phyloP scores from a whole-genome alignment of 2,888 invertebrate genomes.

The Lomographa bimaculata region DNA sequence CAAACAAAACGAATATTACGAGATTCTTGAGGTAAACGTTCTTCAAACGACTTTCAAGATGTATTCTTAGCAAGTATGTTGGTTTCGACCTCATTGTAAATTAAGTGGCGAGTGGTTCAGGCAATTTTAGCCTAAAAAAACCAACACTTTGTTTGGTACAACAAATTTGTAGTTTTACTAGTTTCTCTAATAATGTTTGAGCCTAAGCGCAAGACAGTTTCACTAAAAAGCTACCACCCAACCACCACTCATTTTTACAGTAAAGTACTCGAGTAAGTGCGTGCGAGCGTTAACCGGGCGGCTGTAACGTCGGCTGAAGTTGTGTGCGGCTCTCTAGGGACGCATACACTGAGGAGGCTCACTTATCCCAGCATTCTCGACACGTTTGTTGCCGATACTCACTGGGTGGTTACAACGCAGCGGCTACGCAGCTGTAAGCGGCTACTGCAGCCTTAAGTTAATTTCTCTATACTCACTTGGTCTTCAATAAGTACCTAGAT shows the following conservation, averaged over 20 bases:
- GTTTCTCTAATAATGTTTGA: neutral
- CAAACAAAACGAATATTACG: constrained; percentile 26
- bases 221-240: constrained; percentile 5
- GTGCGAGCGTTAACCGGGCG: constrained; percentile 32
- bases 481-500: no score
- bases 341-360: constrained; percentile 36
- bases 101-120: neutral
- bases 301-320: constrained; percentile 35
- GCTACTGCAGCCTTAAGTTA: no score
- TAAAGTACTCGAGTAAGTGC: constrained; percentile 28
- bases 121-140: no score
- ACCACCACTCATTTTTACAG: constrained; percentile 17
- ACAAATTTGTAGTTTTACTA: no score
- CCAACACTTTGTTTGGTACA: no score
- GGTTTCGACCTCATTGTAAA: neutral
- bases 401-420: constrained; percentile 17
- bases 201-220: neutral
- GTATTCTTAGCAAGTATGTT: constrained; percentile 12
- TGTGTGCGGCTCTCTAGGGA: constrained; percentile 40
- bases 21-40: constrained; percentile 16
- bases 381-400: constrained; percentile 22
- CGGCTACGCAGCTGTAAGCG: no score
- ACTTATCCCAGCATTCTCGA: constrained; percentile 25
- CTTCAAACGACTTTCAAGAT: constrained; percentile 8
- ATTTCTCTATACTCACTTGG: no score